Evolutionary conservation across 2,797 vertebrate genomes (phyloP).

Genomic region (Cuculus canorus): DNA sequence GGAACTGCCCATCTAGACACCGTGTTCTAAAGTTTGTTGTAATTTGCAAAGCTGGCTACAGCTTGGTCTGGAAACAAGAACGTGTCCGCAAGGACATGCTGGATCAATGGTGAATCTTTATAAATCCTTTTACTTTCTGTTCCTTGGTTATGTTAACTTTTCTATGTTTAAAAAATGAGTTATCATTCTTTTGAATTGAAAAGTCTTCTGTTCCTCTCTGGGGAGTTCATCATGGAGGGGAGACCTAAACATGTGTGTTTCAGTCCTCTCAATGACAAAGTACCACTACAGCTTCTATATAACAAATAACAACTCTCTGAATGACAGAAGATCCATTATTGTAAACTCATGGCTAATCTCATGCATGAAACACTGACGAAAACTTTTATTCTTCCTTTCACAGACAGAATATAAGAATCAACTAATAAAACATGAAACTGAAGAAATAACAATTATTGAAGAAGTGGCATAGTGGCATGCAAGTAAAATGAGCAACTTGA

Average conservation of each 20-base stretch:
- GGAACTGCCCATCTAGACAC: background rate
- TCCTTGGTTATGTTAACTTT: background rate
- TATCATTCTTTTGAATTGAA: background rate
- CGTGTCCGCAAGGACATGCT: background rate
- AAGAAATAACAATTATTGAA: constrained; percentile 21
- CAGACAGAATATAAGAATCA: background rate
- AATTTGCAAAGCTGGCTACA: background rate
- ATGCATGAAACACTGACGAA: background rate
- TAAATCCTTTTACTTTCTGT: background rate
- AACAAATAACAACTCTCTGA: background rate
- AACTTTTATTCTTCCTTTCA: constrained; percentile 9
- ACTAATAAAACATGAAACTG: background rate
- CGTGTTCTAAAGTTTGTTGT: background rate
- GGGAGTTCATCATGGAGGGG: background rate
- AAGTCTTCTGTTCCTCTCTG: background rate
- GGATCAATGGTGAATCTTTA: background rate
- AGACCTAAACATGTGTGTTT: background rate
- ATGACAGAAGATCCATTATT: background rate
- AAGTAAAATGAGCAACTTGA: background rate
- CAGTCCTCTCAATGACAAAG: background rate
- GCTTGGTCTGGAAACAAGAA: background rate
- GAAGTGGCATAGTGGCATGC: background rate
- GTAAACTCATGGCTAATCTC: background rate
- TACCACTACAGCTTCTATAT: background rate
- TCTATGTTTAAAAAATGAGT: background rate